Evolutionary conservation across 2,888 invertebrate genomes (phyloP), one percentile per base, ranked within the genome.

Genomic region (Dendrolimus pini): DNA sequence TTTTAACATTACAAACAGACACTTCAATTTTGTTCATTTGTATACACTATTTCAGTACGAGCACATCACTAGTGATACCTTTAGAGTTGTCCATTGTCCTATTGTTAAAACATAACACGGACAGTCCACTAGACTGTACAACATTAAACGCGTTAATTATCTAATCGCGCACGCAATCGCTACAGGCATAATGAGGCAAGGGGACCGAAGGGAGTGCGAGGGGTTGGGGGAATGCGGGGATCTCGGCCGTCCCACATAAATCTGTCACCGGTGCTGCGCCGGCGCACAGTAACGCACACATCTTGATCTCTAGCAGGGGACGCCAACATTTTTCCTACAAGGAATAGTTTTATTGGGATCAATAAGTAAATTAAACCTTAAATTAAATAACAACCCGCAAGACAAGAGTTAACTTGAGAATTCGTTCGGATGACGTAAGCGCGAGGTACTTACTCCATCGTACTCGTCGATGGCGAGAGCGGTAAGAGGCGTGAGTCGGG

Each of bases 261-360:
- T 89, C 88, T 88, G 88, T 87, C 86, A 72, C 66, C 74, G 69
- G 66, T 59, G 62, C 68, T 69, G 80, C 82, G 82, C 78, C 68
- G 64, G 79, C 78, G 81, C 84, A 76, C 75, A 71, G 83, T 85
- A 84, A 83, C 76, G 83, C 83, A 84, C 87, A 85, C 87, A 84
- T 88, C 86, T 85, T 82, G 85, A 87, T 82, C 78, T 74, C 69
- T 65, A 65, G 59, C 70, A 71, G 76, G 69, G 72, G 64, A 60
- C 62, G 58, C 53, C 69, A 70, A 71, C 72, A 64, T 63, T 67
- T 69, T 63, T 41, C 8, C 47, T 47, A 47, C 9, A 47, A 9
- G 47, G 7, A 8, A 6, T 47, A 10, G 47, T 47, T 47, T 47
- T 47, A 18, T 2, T 18, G 18, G 18, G n/a, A n/a, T n/a, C n/a